Conservation (phyloP, 2,888 invertebrate genomes). For the Pediacus dermestoides region DNA sequence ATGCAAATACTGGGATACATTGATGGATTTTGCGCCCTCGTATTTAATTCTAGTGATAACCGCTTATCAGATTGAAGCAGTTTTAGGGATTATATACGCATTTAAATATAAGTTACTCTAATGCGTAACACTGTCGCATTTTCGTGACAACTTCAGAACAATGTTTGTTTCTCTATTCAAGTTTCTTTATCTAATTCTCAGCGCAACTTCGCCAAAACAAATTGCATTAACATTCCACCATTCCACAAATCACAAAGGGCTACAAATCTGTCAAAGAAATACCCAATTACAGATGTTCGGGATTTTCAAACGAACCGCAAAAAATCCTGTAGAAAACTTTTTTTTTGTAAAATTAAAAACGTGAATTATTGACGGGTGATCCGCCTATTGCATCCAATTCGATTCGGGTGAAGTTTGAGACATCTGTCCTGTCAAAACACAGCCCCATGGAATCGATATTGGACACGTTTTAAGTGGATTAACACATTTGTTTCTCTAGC, state of each 20-base stretch:
- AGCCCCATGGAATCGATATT: too few relatives aligned
- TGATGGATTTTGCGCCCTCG: slow-evolving; percentile 30
- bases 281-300: slow-evolving; percentile 11
- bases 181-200: not conserved
- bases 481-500: too few relatives aligned
- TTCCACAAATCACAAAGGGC: slow-evolving; percentile 4
- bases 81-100: slow-evolving; percentile 21
- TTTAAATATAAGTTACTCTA: slow-evolving; percentile 23
- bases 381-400: not conserved
- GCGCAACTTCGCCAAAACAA: not conserved
- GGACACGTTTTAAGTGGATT: too few relatives aligned
- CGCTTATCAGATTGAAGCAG: slow-evolving; percentile 25
- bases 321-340: slow-evolving; percentile 9
- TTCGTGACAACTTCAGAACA: too few relatives aligned
- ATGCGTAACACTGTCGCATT: slow-evolving; percentile 15
- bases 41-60: slow-evolving; percentile 30
- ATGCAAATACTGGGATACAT: slow-evolving; percentile 30
- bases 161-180: too few relatives aligned
- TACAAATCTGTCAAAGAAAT: slow-evolving; percentile 2
- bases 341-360: slow-evolving; percentile 17
- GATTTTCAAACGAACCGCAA: slow-evolving; percentile 12
- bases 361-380: slow-evolving; percentile 16
- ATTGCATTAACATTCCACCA: not conserved
- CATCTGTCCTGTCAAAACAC: slow-evolving; percentile 11
- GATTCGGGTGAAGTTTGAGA: not conserved